phyloP scores from a whole-genome alignment of 2,113 vertebrate genomes.

The Cebidichthys violaceus region DNA sequence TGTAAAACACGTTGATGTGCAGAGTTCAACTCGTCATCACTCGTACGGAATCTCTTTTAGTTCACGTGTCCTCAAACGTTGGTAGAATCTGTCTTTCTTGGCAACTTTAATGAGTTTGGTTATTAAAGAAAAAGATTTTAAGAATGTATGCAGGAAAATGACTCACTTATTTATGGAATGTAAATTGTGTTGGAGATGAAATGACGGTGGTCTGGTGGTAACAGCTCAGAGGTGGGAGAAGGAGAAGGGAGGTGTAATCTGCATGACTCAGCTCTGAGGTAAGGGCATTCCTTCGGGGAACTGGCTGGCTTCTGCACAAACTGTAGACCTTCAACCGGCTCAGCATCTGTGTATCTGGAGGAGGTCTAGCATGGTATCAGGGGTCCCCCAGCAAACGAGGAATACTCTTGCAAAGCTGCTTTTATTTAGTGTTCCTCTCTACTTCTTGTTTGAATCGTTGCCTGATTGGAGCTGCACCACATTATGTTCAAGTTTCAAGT shows the following conservation, averaged over 20 bases:
- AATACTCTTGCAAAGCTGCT: not conserved
- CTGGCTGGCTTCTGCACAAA: slow-evolving; percentile 15
- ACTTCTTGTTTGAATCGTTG: not conserved
- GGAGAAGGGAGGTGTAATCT: slow-evolving; percentile 48
- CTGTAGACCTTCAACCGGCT: slow-evolving; percentile 20
- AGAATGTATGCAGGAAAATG: not conserved
- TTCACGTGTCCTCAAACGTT: not conserved
- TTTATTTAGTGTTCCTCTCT: not conserved
- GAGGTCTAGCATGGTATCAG: not conserved
- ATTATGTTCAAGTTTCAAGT: not conserved
- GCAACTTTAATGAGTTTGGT: not conserved
- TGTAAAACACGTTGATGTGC: slow-evolving; percentile 19
- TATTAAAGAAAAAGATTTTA: not conserved
- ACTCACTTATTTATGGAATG: not conserved
- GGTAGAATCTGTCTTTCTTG: not conserved
- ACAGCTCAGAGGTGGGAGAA: not conserved
- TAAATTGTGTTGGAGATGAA: not conserved
- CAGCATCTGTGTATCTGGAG: not conserved
- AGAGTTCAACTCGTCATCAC: slow-evolving; percentile 31
- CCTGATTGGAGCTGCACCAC: not conserved
- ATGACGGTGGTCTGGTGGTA: slow-evolving; percentile 4
- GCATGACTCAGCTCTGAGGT: slow-evolving; percentile 65
- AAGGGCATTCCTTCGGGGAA: slow-evolving; percentile 46
- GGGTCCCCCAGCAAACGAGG: not conserved
- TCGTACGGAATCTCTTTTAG: slow-evolving; percentile 19